These are phyloP conservation scores for Phalacrocorax brasilianus DNA, from an alignment of 2,113 vertebrate genomes.

Conservation along the genomic window DNA sequence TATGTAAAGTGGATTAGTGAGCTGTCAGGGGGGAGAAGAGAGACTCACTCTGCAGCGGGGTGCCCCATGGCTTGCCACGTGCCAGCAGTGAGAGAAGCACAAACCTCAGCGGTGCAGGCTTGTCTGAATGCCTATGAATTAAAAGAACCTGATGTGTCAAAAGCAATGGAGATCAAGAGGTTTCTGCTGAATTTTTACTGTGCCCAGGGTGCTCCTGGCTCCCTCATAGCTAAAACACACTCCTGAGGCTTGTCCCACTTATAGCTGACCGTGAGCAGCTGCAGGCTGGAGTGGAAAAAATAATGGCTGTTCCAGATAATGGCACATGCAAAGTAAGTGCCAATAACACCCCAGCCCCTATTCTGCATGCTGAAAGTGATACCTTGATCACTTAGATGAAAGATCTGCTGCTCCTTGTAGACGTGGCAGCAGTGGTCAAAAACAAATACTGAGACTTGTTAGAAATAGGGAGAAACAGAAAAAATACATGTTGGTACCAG, in stretches of 20 bases:
- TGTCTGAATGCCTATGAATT: not conserved
- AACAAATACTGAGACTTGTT: not conserved
- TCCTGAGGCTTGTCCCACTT: not conserved
- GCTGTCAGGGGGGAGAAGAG: rapidly evolving
- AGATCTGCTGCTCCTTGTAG: not conserved
- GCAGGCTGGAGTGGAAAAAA: not conserved
- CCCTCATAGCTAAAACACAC: not conserved
- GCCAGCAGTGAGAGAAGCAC: rapidly evolving
- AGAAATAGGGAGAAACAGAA: not conserved
- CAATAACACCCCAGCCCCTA: not conserved
- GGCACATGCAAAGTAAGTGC: not conserved
- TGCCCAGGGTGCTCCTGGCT: not conserved
- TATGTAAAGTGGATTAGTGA: not conserved
- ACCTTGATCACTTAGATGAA: not conserved
- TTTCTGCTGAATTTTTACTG: not conserved
- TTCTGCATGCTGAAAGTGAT: not conserved
- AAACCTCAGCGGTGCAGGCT: not conserved
- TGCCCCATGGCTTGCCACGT: rapidly evolving
- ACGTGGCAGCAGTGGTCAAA: not conserved
- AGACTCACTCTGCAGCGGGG: rapidly evolving
- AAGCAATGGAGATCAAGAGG: not conserved
- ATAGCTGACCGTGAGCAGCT: not conserved
- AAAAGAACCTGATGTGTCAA: not conserved
- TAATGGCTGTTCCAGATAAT: not conserved
- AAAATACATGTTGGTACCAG: not conserved